Evolutionary conservation across 1,140 invertebrate genomes (phyloP).

Genomic region (Conopomorpha cramerella): DNA sequence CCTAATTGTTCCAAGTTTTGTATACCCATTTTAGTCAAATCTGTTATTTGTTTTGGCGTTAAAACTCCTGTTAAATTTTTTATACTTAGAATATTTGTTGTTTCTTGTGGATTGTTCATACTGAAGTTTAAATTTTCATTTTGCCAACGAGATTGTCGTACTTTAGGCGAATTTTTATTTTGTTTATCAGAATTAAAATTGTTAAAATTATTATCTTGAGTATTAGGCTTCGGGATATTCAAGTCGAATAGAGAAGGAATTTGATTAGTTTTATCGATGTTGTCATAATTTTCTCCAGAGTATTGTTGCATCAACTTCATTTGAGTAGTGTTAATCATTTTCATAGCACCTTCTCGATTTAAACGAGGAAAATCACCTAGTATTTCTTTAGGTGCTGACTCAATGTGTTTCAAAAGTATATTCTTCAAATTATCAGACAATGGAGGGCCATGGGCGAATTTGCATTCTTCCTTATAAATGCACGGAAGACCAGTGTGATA

Average conservation of each 20-base stretch:
- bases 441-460: slow-evolving; percentile 89
- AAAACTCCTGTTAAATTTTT: slow-evolving; percentile 62
- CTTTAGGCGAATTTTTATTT: slow-evolving; percentile 56
- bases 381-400: slow-evolving; percentile 88
- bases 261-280: too few species aligned
- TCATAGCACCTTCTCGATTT: slow-evolving; percentile 73
- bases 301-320: slow-evolving; percentile 66
- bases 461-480: slow-evolving; percentile 79
- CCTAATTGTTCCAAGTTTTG: slow-evolving; percentile 63
- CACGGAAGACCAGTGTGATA: slow-evolving; percentile 92
- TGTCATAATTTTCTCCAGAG: slow-evolving; percentile 32
- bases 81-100: slow-evolving; percentile 52
- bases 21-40: slow-evolving; percentile 62
- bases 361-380: slow-evolving; percentile 84
- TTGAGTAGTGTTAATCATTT: slow-evolving; percentile 73
- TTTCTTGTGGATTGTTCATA: slow-evolving; percentile 31
- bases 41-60: slow-evolving; percentile 59
- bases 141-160: slow-evolving; percentile 67
- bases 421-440: slow-evolving; percentile 73
- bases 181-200: slow-evolving; percentile 34
- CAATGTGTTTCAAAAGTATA: slow-evolving; percentile 81
- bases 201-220: slow-evolving; percentile 24
- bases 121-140: slow-evolving; percentile 46
- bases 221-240: slow-evolving; percentile 55
- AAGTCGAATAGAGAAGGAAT: slow-evolving; percentile 64